Evolutionary conservation across 2,888 invertebrate species (phyloP).

Genomic region (Lysandra coridon): DNA sequence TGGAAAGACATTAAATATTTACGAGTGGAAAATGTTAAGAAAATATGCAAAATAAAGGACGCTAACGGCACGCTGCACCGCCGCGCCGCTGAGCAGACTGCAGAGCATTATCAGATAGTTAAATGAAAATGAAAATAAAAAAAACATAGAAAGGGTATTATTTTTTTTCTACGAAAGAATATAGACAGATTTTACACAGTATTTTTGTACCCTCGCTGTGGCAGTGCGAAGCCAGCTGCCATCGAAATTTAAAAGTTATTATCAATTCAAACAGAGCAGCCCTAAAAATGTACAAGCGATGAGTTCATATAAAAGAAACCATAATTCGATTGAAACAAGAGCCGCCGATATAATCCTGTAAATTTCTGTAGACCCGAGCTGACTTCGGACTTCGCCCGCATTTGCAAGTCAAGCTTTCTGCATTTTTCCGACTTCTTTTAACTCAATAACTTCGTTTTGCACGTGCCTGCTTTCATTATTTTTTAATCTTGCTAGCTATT

Average conservation of each 20-base stretch:
- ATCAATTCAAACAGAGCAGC: background rate
- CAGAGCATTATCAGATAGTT: too few species aligned
- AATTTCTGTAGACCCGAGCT: constrained; percentile 70
- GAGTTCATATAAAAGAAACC: constrained; percentile 42
- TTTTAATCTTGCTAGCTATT: background rate
- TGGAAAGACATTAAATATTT: too few species aligned
- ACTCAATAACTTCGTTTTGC: constrained; percentile 34
- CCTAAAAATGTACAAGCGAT: constrained; percentile 20
- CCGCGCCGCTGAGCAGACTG: too few species aligned
- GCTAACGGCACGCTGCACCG: too few species aligned
- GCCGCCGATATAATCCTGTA: constrained; percentile 58
- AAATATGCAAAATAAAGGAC: too few species aligned
- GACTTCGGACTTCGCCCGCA: constrained; percentile 52
- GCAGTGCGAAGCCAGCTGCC: background rate
- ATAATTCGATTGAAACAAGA: constrained; percentile 59
- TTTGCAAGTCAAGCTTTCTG: constrained; percentile 62
- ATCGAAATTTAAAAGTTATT: background rate
- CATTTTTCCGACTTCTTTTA: constrained; percentile 66
- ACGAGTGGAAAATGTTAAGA: too few species aligned
- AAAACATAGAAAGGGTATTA: too few species aligned
- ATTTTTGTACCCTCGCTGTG: background rate
- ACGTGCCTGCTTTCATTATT: background rate
- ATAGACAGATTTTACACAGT: background rate
- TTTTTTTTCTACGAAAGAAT: too few species aligned
- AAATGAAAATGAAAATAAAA: too few species aligned